Evolutionary conservation across 2,797 vertebrate species (phyloP), one percentile per base, ranked within the genome.

Genomic region (Diglossa cyanea): DNA sequence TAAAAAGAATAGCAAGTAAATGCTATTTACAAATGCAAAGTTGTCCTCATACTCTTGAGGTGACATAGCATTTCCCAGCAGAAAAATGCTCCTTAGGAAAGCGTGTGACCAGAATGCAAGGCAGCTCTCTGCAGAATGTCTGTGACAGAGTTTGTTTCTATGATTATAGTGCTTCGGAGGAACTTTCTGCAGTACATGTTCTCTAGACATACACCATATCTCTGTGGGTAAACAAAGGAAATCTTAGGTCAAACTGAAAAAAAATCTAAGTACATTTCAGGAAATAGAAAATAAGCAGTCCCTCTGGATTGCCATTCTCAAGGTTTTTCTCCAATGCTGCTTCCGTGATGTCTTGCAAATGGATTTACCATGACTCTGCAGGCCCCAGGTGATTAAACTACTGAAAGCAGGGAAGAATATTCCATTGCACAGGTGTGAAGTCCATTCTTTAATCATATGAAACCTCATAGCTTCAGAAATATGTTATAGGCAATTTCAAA

Each of bases 281-380:
- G 93, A 91, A 96, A 88, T 35, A 88, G 85, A 96, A 93, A 95
- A 86, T 83, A 87, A 90, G 66, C 76, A 58, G 54, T 92, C 91
- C 67, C 89, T 61, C 78, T 84, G 75, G 88, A 72, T 73, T 77
- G 45, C 51, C 44, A 77, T 84, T 91, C 50, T 78, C 72, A 80
- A 86, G 51, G 20, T 88, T 91, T 79, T 96, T 82, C 80, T 94
- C 12, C 70, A 94, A 0, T 30, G 40, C 25, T 93, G 58, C 62
- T 94, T 94, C 94, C 28, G 26, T 88, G 73, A 95, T 93, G 76
- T 73, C 66, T 89, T 94, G 76, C 48, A 94, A 96, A 97, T 96
- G 82, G 76, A 65, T 96, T 96, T 95, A 95, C 86, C 94, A 96
- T 94, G 60, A 65, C 57, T 85, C 63, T 45, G 20, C 15, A 58